phyloP scores from a whole-genome alignment of 1,140 invertebrate genomes.

The Antheraea mylitta region DNA sequence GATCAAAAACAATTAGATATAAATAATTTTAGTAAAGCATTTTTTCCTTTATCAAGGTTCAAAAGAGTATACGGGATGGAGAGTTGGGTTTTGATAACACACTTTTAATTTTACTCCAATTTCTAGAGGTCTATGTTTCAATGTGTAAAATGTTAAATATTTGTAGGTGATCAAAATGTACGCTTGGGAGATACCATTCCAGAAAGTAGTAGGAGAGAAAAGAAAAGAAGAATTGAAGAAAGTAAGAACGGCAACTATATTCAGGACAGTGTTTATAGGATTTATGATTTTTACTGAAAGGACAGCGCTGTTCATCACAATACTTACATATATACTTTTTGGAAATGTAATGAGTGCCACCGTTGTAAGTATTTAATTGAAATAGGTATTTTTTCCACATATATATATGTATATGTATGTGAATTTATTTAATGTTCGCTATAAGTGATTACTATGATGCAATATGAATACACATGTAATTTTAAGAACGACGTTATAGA shows the following conservation, averaged over 20 bases:
- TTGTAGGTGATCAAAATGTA: slow-evolving; percentile 79
- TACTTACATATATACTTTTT: slow-evolving; percentile 82
- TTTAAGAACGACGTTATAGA: too few species aligned
- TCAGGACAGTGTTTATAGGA: slow-evolving; percentile 86
- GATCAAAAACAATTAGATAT: too few species aligned
- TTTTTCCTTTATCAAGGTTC: too few species aligned
- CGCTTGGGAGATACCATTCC: slow-evolving; percentile 87
- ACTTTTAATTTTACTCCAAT: too few species aligned
- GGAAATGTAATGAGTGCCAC: slow-evolving; percentile 84
- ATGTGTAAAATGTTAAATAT: neutral
- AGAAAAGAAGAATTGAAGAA: slow-evolving; percentile 64
- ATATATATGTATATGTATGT: too few species aligned
- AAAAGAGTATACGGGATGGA: too few species aligned
- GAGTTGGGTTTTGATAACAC: too few species aligned
- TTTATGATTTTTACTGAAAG: slow-evolving; percentile 87
- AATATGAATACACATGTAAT: too few species aligned
- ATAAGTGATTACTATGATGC: too few species aligned
- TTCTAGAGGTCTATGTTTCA: neutral
- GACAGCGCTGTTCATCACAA: slow-evolving; percentile 84
- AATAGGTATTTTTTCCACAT: too few species aligned
- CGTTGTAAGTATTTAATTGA: slow-evolving; percentile 70
- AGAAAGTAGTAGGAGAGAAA: slow-evolving; percentile 73
- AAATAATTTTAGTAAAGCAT: too few species aligned
- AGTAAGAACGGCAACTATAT: slow-evolving; percentile 76
- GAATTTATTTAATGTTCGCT: too few species aligned